Base-by-base conservation (phyloP, 2,113 vertebrate genomes). In the Nyctereutes procyonoides region DNA sequence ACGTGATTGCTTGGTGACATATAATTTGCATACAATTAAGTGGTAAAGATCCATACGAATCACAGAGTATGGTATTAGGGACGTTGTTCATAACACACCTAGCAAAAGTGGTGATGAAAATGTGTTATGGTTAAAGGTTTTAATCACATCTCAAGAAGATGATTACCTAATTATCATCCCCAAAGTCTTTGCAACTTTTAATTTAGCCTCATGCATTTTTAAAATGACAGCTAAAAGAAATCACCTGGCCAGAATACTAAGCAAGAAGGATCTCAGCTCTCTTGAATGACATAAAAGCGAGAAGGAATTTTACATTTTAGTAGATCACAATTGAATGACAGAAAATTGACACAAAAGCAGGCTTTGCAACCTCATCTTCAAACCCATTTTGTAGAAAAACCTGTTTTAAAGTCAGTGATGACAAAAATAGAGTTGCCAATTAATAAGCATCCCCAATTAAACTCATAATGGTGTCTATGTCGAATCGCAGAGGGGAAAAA, bases 201-300 rank as follows among this genome's bases (percentile, higher is more conserved):
- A 98, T 98, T 98, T 98, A 98, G 98, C 82, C 82, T 98, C 98
- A 98, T 98, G 95, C 93, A 98, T 98, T 98, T 98, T 97, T 98
- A 97, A 98, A 98, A 26, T 93, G 94, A 98, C 96, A 98, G 97
- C 97, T 98, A 97, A 97, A 98, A 96, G 22, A 94, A 96, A 93
- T 96, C 58, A 90, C 84, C 84, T 92, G 63, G 43, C 48, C 48
- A 81, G 96, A 97, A 98, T 97, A 88, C 96, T 98, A 98, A 98
- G 97, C 97, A 95, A 82, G 51, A 90, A 93, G 84, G 88, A 96
- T 86, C 93, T 35, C 97, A 93, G 91, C 43, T 80, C 2, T 92
- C 55, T 89, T 97, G 80, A 35, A 89, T 62, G 69, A 95, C 90
- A 48, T 69, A 26, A 87, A 97, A 97, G 96, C 71, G 84, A 96